phyloP scores from a whole-genome alignment of 2,113 vertebrate genomes.

The Chloropsis cyanopogon region DNA sequence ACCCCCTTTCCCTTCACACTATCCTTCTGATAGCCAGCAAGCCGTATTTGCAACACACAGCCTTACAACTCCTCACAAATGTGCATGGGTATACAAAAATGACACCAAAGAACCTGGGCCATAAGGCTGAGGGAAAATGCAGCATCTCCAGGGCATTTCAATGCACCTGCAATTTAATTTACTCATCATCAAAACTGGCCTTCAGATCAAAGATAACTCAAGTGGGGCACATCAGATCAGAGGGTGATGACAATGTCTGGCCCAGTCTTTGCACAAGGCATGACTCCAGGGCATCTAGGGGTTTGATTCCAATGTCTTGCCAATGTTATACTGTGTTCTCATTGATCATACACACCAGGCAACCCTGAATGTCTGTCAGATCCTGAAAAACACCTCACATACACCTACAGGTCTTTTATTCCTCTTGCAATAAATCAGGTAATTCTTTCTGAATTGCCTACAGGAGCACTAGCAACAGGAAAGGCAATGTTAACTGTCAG shows the following conservation, averaged over 20 bases:
- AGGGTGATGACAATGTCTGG: not conserved
- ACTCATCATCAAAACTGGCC: not conserved
- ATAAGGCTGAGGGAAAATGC: not conserved
- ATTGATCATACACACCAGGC: not conserved
- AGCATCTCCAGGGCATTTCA: not conserved
- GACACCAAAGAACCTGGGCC: not conserved
- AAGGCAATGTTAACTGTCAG: slow-evolving; percentile 25
- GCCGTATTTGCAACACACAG: not conserved
- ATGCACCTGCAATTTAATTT: not conserved
- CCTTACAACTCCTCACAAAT: not conserved
- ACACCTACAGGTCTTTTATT: not conserved
- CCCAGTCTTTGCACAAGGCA: not conserved
- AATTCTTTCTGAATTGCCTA: slow-evolving; percentile 20
- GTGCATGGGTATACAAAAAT: not conserved
- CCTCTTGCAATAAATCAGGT: slow-evolving; percentile 5
- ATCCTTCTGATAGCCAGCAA: not conserved
- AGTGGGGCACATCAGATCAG: not conserved
- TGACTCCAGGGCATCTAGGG: not conserved
- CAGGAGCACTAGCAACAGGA: slow-evolving; percentile 5
- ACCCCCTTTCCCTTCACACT: not conserved
- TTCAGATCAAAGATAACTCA: not conserved
- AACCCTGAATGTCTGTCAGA: not conserved
- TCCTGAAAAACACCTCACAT: not conserved
- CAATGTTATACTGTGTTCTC: not conserved
- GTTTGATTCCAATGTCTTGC: not conserved